These are phyloP conservation scores for Kryptolebias ocellatus DNA, from an alignment of 2,797 vertebrate genomes.

Conservation along the genomic window DNA sequence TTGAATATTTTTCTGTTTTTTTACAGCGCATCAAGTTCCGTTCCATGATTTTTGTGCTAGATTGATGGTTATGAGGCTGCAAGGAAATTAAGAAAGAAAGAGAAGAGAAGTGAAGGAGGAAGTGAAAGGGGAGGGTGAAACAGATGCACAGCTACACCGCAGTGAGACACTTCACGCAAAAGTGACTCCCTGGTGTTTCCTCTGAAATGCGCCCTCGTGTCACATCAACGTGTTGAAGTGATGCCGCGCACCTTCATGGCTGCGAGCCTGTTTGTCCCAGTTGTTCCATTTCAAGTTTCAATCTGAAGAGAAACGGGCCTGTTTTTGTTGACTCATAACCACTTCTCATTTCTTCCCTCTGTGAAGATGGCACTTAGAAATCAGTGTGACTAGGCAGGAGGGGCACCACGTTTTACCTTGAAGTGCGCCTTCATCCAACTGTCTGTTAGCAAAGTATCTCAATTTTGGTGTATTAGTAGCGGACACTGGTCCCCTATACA, in stretches of 20 bases:
- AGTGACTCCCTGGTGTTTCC: slow-evolving; percentile 28
- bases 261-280: neutral
- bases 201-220: slow-evolving; percentile 31
- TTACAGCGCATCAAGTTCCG: neutral
- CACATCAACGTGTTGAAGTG: slow-evolving; percentile 36
- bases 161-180: slow-evolving; percentile 33
- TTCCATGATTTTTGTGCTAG: neutral
- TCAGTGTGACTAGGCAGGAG: too few relatives aligned
- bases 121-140: slow-evolving; percentile 25
- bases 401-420: too few relatives aligned
- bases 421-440: too few relatives aligned
- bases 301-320: too few relatives aligned
- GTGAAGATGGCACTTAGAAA: too few relatives aligned
- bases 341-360: too few relatives aligned
- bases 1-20: too few relatives aligned
- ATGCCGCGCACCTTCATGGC: slow-evolving; percentile 1
- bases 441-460: too few relatives aligned
- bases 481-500: too few relatives aligned
- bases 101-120: slow-evolving; percentile 24
- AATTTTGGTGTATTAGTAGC: too few relatives aligned
- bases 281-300: too few relatives aligned
- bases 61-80: neutral
- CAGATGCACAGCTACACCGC: slow-evolving; percentile 26
- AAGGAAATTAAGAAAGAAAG: neutral
- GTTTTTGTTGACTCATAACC: too few relatives aligned